These are phyloP conservation scores for Sciurus carolinensis DNA, from an alignment of 2,797 vertebrate species.

Conservation along the genomic window DNA sequence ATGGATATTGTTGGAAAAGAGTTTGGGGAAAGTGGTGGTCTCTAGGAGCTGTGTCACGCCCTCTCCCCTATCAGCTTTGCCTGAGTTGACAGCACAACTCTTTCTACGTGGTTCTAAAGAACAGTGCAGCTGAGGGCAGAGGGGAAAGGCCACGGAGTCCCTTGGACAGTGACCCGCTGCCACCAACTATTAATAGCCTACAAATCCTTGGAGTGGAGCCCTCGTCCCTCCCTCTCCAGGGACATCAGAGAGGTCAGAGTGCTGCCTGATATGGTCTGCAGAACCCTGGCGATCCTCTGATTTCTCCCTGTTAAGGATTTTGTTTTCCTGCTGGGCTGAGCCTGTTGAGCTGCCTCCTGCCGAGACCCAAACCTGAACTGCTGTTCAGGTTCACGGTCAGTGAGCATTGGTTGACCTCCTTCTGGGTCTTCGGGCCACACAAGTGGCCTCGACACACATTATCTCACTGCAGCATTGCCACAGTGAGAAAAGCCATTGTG, in stretches of 20 bases:
- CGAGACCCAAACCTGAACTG: not conserved
- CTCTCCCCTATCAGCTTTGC: not conserved
- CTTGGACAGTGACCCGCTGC: conserved; percentile 64
- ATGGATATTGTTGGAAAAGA: not conserved
- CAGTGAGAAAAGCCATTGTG: not conserved
- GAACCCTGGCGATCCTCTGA: not conserved
- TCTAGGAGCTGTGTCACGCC: not conserved
- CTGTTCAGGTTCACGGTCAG: not conserved
- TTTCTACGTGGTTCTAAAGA: conserved; percentile 25
- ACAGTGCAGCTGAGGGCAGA: not conserved
- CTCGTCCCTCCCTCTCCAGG: not conserved
- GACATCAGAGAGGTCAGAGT: conserved; percentile 36
- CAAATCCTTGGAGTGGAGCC: conserved; percentile 59
- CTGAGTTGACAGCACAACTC: not conserved
- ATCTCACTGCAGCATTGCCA: not conserved
- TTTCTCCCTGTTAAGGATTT: conserved; percentile 3
- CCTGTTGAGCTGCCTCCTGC: not conserved
- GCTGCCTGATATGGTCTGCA: conserved; percentile 45
- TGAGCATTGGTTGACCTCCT: not conserved
- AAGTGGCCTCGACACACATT: not conserved
- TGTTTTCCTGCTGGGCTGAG: conserved; percentile 30
- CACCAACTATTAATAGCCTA: conserved; percentile 75
- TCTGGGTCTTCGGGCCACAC: not conserved
- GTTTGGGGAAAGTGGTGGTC: not conserved
- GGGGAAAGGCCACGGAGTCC: conserved; percentile 49